Base-by-base conservation (phyloP, 2,113 vertebrate species). In the Vireo altiloquus region DNA sequence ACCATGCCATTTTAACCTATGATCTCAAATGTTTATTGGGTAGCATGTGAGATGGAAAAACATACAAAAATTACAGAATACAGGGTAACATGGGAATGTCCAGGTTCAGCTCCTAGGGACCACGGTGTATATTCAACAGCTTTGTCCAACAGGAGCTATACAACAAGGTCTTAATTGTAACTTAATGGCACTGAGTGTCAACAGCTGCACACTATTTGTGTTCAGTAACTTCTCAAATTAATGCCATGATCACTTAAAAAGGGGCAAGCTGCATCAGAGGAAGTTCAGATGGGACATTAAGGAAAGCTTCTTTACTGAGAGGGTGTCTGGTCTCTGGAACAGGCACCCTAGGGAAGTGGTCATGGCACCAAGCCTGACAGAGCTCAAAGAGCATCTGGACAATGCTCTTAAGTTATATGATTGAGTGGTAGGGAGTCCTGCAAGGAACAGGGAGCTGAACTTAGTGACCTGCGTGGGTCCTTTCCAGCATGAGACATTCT, bases 391-490 rank as follows among this genome's bases (percentile, higher is more conserved):
- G 19, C 0, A 0, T 23, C 30, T 63, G 35, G 24, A 72, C 1
- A 4, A 72, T 3, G 11, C 37, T 49, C 31, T 44, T 4, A 25
- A n/a, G 17, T n/a, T 19, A 28, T 9, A 44, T 10, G 13, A 21
- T 39, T 87, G 54, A 80, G 5, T 65, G 46, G 44, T 13, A 53
- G 37, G 25, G 11, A 57, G 54, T 27, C 31, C 54, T 65, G 46
- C 0, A 4, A 74, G 39, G 11, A 83, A 19, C 14, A 76, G 9
- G 28, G 49, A 89, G 31, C 23, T 87, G n/a, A 42, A 53, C 46
- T 70, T 3, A 0, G 70, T 46, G 0, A 61, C n/a, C 17, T 37
- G 37, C 11, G 39, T 22, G 22, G 2, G 30, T 54, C 13, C 21
- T 37, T 88, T 72, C 22, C 59, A 91, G 49, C 37, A 24, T 40